A percentile compares a stretch with the other conserved stretches of the same genome.
These are phyloP conservation scores for Apantesis nais DNA, from an alignment of 2,888 invertebrate species.

Conservation along the genomic window DNA sequence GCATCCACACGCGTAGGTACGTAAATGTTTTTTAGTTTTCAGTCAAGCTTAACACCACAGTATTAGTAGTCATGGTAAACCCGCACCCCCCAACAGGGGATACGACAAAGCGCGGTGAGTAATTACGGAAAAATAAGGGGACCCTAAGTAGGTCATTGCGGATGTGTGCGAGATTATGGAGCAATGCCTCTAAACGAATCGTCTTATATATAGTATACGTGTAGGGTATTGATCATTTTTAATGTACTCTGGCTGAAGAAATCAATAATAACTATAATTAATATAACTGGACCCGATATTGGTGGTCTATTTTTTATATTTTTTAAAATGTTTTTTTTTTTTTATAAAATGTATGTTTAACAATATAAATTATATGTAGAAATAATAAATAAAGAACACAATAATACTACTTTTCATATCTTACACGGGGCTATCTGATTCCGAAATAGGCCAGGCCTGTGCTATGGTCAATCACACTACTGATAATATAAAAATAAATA, in stretches of 20 bases:
- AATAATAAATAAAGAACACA: too few relatives aligned
- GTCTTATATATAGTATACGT: neutral
- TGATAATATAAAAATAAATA: neutral
- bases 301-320: too few relatives aligned
- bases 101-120: slow-evolving; percentile 78
- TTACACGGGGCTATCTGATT: neutral
- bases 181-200: slow-evolving; percentile 25
- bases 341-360: too few relatives aligned
- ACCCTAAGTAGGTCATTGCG: slow-evolving; percentile 75
- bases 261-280: neutral
- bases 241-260: neutral
- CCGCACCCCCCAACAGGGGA: slow-evolving; percentile 61
- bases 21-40: neutral
- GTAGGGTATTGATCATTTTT: neutral
- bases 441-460: neutral
- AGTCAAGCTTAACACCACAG: slow-evolving; percentile 10
- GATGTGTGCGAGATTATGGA: slow-evolving; percentile 61
- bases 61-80: slow-evolving; percentile 38
- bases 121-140: slow-evolving; percentile 83
- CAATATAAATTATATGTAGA: too few relatives aligned
- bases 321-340: too few relatives aligned
- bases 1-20: too few relatives aligned
- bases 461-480: neutral
- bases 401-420: too few relatives aligned
- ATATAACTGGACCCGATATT: too few relatives aligned